Base-by-base conservation (phyloP, 2,113 vertebrate genomes). In the Heterocephalus glaber region DNA sequence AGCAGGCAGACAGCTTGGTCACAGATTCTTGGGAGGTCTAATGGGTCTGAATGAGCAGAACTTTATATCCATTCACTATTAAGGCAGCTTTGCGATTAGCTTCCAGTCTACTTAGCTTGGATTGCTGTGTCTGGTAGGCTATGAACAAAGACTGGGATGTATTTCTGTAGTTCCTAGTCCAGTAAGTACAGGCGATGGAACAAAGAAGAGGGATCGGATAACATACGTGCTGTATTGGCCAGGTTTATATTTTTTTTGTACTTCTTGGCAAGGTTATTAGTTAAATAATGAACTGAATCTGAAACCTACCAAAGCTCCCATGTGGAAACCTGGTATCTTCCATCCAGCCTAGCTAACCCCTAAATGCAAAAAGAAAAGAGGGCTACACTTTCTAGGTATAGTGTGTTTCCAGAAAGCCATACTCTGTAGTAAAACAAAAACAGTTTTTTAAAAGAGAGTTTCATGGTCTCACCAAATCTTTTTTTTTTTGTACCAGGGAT, bases 51-150 rank as follows among this genome's bases (percentile, higher is more conserved):
- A 89, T 91, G 58, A 86, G 38, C 74, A 94, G 63, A 89, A 87
- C n/a, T 35, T 93, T 91, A 52, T n/a, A 87, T 47, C 56, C 13
- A 77, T 63, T 94, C 86, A 77, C 35, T 38, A 68, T 80, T 77
- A 96, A 91, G 81, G 33, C n/a, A 92, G 63, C 2, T 9, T 91
- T 95, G 66, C 77, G 76, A 83, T 81, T 70, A 76, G 54, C 58
- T 90, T 44, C 35, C 83, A 56, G 35, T 38, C 66, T 85, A 38
- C 33, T 80, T 63, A 76, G 49, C 41, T 86, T 83, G 60, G 16
- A 47, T 81, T 24, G 10, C 33, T 80, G 1, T n/a, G 49, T 89
- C 65, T 95, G 35, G 56, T 16, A 86, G 82, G 44, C n/a, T n/a
- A 86, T 20, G 1, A 82, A 35, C 52, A 93, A 89, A 60, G 52